phyloP scores from a whole-genome alignment of 2,113 vertebrate species.

The Aplodontia rufa region DNA sequence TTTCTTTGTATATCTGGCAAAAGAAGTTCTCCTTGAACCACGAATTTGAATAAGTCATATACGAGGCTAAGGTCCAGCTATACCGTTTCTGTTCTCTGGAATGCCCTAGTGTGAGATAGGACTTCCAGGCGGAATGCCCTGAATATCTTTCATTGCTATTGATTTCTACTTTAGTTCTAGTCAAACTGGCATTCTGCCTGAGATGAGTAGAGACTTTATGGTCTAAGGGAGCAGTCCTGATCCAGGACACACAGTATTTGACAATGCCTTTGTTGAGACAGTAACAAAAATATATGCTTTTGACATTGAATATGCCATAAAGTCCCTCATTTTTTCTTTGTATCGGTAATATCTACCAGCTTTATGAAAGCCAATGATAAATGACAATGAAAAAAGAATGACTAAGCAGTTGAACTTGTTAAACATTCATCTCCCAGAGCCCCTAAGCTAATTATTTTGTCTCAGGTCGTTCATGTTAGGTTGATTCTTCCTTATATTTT shows the following conservation, averaged over 20 bases:
- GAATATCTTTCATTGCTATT: not conserved
- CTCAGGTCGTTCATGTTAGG: conserved; percentile 32
- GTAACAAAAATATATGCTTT: not conserved
- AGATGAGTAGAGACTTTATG: not conserved
- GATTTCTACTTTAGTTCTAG: not conserved
- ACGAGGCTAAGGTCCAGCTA: not conserved
- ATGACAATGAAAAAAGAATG: conserved; percentile 46
- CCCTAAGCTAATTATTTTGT: conserved; percentile 57
- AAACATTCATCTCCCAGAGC: conserved; percentile 41
- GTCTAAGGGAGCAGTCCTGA: not conserved
- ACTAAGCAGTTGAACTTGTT: conserved; percentile 41
- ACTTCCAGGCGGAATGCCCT: not conserved
- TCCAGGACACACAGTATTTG: not conserved
- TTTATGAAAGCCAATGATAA: conserved; percentile 22
- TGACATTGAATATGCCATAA: not conserved
- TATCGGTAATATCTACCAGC: not conserved
- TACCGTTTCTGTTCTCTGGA: conserved; percentile 20
- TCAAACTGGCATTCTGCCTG: not conserved
- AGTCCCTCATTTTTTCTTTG: not conserved
- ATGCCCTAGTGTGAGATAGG: not conserved
- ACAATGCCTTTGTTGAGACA: not conserved
- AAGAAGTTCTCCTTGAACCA: conserved; percentile 38
- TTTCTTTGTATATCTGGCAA: conserved; percentile 41
- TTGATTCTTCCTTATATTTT: conserved; percentile 3
- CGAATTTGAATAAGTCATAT: conserved; percentile 6